Evolutionary conservation across 2,113 vertebrate genomes (phyloP).

Genomic region (Nanorana parkeri): DNA sequence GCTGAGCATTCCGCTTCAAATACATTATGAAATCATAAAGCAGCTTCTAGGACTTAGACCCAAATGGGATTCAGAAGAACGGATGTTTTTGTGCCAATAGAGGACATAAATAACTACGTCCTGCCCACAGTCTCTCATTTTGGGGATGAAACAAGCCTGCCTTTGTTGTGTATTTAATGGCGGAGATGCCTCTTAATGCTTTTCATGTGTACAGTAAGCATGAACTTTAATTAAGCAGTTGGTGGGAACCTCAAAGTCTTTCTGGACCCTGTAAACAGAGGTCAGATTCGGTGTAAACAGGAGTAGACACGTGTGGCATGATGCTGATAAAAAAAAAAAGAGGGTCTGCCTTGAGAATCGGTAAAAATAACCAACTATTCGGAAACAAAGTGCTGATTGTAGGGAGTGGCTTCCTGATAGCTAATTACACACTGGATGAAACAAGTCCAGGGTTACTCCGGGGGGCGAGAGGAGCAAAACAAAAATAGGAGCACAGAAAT

Average conservation of each 20-base stretch:
- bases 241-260: constrained; percentile 87
- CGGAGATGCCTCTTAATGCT: background rate
- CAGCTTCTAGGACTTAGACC: no score
- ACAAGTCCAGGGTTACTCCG: background rate
- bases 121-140: background rate
- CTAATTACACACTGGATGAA: background rate
- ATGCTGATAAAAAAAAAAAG: no score
- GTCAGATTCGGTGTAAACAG: background rate
- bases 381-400: constrained; percentile 6
- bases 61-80: no score
- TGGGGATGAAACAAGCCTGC: background rate
- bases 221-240: constrained; percentile 87
- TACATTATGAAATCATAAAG: no score
- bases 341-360: background rate
- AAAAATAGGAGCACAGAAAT: no score
- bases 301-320: background rate
- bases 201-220: constrained; percentile 94
- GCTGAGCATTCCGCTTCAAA: no score
- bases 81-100: no score
- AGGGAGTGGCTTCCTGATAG: constrained; percentile 24
- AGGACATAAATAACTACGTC: no score
- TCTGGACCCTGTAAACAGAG: constrained; percentile 76
- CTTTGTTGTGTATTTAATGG: constrained; percentile 2
- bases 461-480: background rate
- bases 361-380: background rate